Conservation (phyloP, 2,888 invertebrate genomes). For the Leucoma salicis region DNA sequence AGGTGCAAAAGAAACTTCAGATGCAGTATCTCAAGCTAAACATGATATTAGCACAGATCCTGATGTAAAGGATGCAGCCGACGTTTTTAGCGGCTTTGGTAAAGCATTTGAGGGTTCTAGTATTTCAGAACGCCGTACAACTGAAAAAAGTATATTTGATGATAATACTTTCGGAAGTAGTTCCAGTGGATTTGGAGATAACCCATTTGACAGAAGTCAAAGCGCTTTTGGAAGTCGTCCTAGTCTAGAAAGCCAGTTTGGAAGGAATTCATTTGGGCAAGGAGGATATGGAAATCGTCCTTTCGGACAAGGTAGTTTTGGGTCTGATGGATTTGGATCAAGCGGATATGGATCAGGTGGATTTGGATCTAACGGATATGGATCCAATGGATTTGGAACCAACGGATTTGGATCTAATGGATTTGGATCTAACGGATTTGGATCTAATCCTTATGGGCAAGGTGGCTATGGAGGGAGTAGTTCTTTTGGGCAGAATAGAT, state of each 20-base stretch:
- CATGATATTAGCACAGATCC: neutral
- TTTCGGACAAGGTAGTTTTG: conserved; percentile 15
- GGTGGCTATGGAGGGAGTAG: neutral
- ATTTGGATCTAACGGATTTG: neutral
- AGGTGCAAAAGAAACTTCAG: neutral
- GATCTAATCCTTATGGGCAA: neutral
- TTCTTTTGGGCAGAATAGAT: neutral
- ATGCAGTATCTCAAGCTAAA: neutral
- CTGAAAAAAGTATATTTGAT: conserved; percentile 1
- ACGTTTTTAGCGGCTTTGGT: neutral
- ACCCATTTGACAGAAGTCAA: neutral
- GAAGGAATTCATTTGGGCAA: neutral
- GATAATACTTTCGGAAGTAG: neutral
- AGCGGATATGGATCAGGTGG: conserved; percentile 3
- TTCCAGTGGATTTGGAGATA: neutral
- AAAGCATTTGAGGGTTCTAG: neutral
- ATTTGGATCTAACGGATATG: conserved; percentile 13
- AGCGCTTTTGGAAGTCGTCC: neutral
- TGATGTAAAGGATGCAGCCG: neutral
- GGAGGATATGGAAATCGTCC: neutral
- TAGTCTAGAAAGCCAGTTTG: neutral
- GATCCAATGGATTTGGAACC: neutral
- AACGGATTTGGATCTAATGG: neutral
- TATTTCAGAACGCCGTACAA: neutral
- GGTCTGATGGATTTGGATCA: conserved; percentile 9